Conservation (phyloP, 2,113 vertebrate genomes). For the Aythya baeri region DNA sequence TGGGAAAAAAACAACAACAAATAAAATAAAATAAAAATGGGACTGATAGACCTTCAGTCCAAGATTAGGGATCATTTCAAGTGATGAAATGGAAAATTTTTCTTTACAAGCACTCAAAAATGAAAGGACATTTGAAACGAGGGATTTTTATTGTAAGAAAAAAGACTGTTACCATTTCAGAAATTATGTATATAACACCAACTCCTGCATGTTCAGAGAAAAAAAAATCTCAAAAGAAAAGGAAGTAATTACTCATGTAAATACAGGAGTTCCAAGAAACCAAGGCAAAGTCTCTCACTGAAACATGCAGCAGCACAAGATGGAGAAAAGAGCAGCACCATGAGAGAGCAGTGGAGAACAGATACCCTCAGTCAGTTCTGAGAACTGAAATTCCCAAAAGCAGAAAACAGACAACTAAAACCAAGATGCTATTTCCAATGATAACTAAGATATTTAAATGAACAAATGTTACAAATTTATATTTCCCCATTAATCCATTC, state of each 20-base stretch:
- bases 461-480: not conserved
- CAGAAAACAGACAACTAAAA: not conserved
- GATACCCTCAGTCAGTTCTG: not conserved
- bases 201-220: not conserved
- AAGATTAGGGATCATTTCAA: not conserved
- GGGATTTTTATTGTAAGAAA: not conserved
- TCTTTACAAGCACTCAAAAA: not conserved
- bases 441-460: not conserved
- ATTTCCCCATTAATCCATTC: not conserved
- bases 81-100: not conserved
- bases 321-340: not conserved
- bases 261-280: not conserved
- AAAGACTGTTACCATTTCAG: not conserved
- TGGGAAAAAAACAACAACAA: not conserved
- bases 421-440: not conserved
- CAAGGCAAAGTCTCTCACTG: not conserved
- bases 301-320: not conserved
- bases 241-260: not conserved
- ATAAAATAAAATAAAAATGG: too few relatives aligned
- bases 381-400: not conserved
- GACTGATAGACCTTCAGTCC: not conserved
- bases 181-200: not conserved
- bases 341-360: not conserved
- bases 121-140: not conserved
- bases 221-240: not conserved